Evolutionary conservation across 2,888 invertebrate genomes (phyloP), one percentile per base, ranked within the genome.

Genomic region (Macrosiphum euphorbiae): DNA sequence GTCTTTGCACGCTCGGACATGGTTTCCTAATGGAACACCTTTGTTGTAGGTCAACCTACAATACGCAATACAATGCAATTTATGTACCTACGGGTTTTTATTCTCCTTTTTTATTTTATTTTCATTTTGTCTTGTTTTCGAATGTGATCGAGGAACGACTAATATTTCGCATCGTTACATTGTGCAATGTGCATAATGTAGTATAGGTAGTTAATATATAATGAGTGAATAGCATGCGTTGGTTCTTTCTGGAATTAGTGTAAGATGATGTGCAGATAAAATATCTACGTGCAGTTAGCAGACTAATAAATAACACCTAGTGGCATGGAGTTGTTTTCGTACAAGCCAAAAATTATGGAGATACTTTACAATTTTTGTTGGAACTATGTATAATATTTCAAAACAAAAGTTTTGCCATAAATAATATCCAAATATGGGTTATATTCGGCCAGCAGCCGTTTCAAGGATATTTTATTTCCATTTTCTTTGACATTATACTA

Each of bases 21-120:
- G 44, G 55, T 93, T 78, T 52, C 88, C 78, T 92, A 92, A 93
- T 93, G 92, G 92, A 89, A 78, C 92, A 89, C 88, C 92, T 93
- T 93, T 93, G 92, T 93, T 89, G 85, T 93, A 84, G 92, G 84
- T 93, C 92, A 55, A 85, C 78, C 10, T 50, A 35, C 35, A 28
- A 85, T 44, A 85, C 85, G 28, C n/a, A 85, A 86, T 47, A 91
- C 86, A 61, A 86, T 58, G n/a, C 91, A 52, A 91, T 91, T 91
- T 91, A 86, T 47, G 58, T 61, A 47, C 58, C 24, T 78, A 35
- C 35, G 41, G 13, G 55, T 55, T 52, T 52, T 84, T 84, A n/a
- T 28, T 84, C 20, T 91, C 20, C 0, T 84, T 85, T 58, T 91
- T 41, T 85, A 16, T 84, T 55, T 91, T 35, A 50, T 50, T 78